Conservation (phyloP, 2,797 vertebrate genomes). For the Bovichtus variegatus region DNA sequence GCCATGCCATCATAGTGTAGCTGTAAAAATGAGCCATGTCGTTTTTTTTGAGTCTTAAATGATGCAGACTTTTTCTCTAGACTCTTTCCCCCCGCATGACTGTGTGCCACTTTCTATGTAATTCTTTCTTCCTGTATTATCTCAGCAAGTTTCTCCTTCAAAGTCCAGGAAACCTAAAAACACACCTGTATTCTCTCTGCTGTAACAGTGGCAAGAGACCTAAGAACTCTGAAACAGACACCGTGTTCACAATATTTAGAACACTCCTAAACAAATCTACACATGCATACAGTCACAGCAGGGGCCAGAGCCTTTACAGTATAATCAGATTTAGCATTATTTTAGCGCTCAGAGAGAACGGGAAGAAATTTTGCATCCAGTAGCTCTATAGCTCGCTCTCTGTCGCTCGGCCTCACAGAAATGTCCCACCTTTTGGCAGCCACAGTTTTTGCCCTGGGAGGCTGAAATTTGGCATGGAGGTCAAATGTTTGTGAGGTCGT, state of each 20-base stretch:
- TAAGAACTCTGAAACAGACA: slow-evolving; percentile 14
- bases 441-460: no score
- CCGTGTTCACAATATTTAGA: slow-evolving; percentile 17
- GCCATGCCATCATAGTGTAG: slow-evolving; percentile 9
- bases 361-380: background rate
- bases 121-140: slow-evolving; percentile 3
- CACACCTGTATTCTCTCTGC: slow-evolving; percentile 14
- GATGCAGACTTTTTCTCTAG: background rate
- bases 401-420: no score
- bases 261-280: slow-evolving; percentile 16
- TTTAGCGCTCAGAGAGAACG: background rate
- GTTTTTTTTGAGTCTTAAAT: slow-evolving; percentile 11
- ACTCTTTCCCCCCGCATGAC: background rate
- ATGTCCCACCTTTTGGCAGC: no score
- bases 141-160: background rate
- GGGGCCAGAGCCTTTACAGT: slow-evolving; percentile 12
- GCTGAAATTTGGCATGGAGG: no score
- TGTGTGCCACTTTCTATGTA: slow-evolving; percentile 5
- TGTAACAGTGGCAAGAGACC: slow-evolving; percentile 16
- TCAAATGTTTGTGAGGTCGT: background rate
- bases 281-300: slow-evolving; percentile 10
- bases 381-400: no score
- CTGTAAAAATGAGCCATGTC: background rate
- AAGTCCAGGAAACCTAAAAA: slow-evolving; percentile 15
- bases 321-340: slow-evolving; percentile 4